Conservation (phyloP, 2,113 vertebrate species). For the Puntigrus tetrazona region DNA sequence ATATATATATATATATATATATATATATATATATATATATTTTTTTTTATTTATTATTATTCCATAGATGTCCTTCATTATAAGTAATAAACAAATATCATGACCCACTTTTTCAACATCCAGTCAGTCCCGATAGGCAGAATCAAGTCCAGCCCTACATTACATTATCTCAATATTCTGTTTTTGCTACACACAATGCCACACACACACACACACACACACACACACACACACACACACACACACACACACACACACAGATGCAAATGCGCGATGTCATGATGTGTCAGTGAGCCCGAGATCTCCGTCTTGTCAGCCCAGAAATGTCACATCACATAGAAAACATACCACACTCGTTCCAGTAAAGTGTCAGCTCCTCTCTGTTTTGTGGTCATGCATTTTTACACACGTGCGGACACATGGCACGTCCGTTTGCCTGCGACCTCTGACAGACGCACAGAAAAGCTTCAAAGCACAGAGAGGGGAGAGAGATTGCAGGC, state of each 20-base stretch:
- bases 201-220: no score
- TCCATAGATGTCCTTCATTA: neutral
- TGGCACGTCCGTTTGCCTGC: neutral
- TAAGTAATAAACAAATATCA: slow-evolving; percentile 4
- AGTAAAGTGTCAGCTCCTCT: neutral
- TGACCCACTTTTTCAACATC: neutral
- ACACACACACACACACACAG: neutral
- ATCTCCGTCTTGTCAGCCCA: neutral
- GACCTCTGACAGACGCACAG: slow-evolving; percentile 27
- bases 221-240: neutral
- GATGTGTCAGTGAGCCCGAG: neutral
- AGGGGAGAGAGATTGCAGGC: neutral
- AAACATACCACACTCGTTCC: neutral
- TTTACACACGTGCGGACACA: neutral
- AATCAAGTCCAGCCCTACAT: neutral
- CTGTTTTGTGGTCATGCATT: slow-evolving; percentile 1
- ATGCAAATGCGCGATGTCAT: neutral
- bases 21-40: no score
- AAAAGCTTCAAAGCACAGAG: neutral
- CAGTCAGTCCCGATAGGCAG: neutral
- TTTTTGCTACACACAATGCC: no score
- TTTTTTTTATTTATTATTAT: no score
- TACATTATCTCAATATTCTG: neutral
- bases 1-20: no score
- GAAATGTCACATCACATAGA: slow-evolving; percentile 4